Conservation (phyloP, 2,113 vertebrate genomes). For the Scopus umbretta region DNA sequence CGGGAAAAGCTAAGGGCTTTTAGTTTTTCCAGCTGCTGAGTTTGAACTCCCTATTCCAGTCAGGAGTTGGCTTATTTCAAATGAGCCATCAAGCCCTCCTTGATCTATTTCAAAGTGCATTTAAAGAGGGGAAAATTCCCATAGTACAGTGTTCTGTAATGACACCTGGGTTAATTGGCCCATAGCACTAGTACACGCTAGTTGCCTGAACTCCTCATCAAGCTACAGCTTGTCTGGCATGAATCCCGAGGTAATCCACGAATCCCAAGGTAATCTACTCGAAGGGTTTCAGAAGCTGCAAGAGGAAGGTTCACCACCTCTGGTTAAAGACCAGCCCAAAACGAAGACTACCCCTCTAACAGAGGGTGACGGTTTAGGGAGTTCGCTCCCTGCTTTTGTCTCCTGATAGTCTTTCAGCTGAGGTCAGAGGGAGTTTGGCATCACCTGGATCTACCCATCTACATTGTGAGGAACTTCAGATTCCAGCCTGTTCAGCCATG, state of each 20-base stretch:
- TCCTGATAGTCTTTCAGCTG: not conserved
- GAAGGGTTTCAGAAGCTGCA: too few species aligned
- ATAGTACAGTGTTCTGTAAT: fast-evolving
- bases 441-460: not conserved
- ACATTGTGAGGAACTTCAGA: not conserved
- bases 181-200: not conserved
- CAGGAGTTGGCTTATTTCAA: not conserved
- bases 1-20: not conserved
- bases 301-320: not conserved
- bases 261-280: not conserved
- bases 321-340: not conserved
- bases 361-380: not conserved
- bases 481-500: not conserved
- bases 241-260: fast-evolving
- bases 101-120: not conserved
- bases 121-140: not conserved
- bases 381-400: not conserved
- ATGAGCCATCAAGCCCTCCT: not conserved
- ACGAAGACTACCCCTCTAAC: not conserved
- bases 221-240: not conserved
- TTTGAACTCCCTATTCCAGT: not conserved
- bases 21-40: not conserved
- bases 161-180: not conserved
- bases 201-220: not conserved
- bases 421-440: not conserved